A percentile compares a stretch with the other conserved stretches of the same genome.
These are phyloP conservation scores for Neodiprion pinetum DNA, from an alignment of 1,140 invertebrate genomes.

Conservation along the genomic window DNA sequence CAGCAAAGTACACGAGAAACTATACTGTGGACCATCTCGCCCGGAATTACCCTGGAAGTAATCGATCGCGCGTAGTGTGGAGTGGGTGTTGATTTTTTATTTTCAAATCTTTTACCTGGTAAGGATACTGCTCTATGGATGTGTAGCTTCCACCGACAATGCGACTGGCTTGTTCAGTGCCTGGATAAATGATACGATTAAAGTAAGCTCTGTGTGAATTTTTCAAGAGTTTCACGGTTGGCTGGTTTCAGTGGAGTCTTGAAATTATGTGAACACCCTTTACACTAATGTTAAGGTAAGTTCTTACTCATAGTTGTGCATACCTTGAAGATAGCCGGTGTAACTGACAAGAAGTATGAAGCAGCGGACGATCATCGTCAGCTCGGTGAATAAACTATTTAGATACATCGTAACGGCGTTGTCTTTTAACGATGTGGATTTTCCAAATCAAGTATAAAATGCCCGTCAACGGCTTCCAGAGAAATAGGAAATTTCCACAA, in stretches of 20 bases:
- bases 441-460: neutral
- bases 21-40: too few species aligned
- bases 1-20: too few species aligned
- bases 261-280: too few species aligned
- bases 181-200: neutral
- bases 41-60: neutral
- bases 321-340: neutral
- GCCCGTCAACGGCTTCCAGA: neutral
- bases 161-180: slow-evolving; percentile 30
- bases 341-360: neutral
- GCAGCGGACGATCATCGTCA: slow-evolving; percentile 18
- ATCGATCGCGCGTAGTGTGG: neutral
- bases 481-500: slow-evolving; percentile 7
- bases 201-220: too few species aligned
- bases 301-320: too few species aligned
- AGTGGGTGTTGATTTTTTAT: neutral
- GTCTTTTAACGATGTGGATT: slow-evolving; percentile 34
- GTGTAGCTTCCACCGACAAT: slow-evolving; percentile 47
- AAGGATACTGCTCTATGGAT: slow-evolving; percentile 45
- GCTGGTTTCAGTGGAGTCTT: too few species aligned
- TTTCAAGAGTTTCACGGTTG: too few species aligned
- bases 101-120: slow-evolving; percentile 42
- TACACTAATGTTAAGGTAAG: too few species aligned
- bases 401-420: slow-evolving; percentile 7
- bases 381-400: slow-evolving; percentile 13